Base-by-base conservation (phyloP, 2,888 invertebrate species). In the Cistogaster globosa region DNA sequence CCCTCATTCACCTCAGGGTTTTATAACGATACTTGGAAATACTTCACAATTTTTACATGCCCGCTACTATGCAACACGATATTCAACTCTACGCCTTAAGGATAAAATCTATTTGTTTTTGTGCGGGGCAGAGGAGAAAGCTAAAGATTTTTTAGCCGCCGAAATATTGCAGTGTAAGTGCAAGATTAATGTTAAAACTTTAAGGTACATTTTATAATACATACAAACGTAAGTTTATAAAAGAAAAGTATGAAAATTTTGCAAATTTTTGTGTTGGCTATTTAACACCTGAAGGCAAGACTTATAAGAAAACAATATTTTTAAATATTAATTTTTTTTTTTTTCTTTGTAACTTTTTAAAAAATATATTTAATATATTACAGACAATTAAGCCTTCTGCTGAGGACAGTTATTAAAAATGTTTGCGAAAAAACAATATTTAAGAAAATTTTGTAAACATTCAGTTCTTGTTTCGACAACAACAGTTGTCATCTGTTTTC, bases 61-160 rank as follows among this genome's bases (percentile, higher is more conserved):
- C 12, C 91, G 92, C 74, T 91, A 90, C 86, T 91, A 88, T 89
- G 91, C 91, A 85, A 92, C 91, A 26, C 90, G 92, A 36, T 88
- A 90, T 71, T 90, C 92, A 20, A 84, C 90, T 72, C 88, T 91
- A 58, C 87, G 92, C 22, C 88, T 92, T 38, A 92, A 91, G 88
- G 92, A 92, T 87, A 92, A 91, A 87, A 87, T 88, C 68, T 91
- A 92, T 88, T 88, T 92, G 76, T 91, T 92, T 87, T 84, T 92
- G 63, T 91, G 90, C 65, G 91, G 89, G 53, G 45, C 65, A 51
- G 86, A 88, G 58, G 91, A 91, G 86, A 86, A 88, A 72, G 90
- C 91, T 5, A 77, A 62, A 82, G 89, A 90, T 68, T 87, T 92
- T 74, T 87, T 92, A 72, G 87, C 88, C 60, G 75, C 86, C 82